Conservation (phyloP, 2,888 invertebrate genomes). For the Sarcophaga subvicina region DNA sequence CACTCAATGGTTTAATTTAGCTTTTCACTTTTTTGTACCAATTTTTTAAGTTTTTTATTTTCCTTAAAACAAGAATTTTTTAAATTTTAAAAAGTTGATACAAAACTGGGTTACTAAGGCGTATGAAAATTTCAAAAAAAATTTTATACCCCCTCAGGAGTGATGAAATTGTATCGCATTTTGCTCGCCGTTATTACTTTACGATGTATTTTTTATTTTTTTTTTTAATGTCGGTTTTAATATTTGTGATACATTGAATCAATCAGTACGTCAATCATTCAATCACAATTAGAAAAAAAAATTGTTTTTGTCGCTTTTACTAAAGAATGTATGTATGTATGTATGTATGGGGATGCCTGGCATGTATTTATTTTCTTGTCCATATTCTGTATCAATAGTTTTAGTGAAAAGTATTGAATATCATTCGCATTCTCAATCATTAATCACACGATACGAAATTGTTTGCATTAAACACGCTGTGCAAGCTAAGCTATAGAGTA, state of each 20-base stretch:
- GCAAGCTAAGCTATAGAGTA: not conserved
- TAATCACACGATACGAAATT: conserved; percentile 31
- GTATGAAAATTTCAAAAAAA: conserved; percentile 11
- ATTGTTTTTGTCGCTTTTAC: not conserved
- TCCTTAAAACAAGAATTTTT: not conserved
- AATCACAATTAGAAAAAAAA: not conserved
- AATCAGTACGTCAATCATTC: conserved; percentile 11
- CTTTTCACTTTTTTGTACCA: not conserved
- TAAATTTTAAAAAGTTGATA: not conserved
- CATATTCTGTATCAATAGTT: conserved; percentile 19
- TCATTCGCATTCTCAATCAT: conserved; percentile 62
- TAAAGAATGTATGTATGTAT: not conserved
- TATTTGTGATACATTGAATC: not conserved
- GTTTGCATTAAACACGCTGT: not conserved
- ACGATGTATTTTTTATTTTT: not conserved
- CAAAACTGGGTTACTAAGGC: conserved; percentile 62
- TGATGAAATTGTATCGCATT: conserved; percentile 57
- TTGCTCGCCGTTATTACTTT: not conserved
- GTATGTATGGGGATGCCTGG: not conserved
- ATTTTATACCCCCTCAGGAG: conserved; percentile 32
- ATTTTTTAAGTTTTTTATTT: not conserved
- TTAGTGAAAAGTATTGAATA: conserved; percentile 61
- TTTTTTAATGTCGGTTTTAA: conserved; percentile 17
- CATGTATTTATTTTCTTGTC: not conserved
- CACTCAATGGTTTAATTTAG: not conserved